Base-by-base conservation (phyloP, 92 coral and sea anemone species). In the Parazoanthus swiftii region DNA sequence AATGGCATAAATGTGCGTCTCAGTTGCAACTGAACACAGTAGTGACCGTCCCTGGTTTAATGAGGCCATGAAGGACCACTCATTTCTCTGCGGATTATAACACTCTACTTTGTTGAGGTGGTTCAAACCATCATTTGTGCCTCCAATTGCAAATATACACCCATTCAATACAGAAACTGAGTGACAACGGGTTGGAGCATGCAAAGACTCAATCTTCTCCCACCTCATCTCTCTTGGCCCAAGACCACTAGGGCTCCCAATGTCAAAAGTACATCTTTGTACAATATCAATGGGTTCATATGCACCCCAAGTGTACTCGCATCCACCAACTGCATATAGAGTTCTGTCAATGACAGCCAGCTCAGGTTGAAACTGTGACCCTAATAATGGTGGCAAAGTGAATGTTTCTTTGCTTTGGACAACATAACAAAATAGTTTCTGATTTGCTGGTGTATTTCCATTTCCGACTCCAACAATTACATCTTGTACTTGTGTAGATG, bases 41-140 rank as follows among this genome's bases (percentile, higher is more conserved):
- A 84, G 25, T 46, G 87, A 84, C 1, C 87, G 87, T 2, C 87
- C 87, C 16, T 84, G 87, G 77, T 84, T 84, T 35, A 84, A 46
- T 3, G 87, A 70, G 0, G 87, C 87, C 79, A 84, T 84, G 87
- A 84, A 84, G 20, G 87, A 70, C 87, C 87, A 84, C 59, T 84
- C 77, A 42, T 72, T 84, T 72, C 8, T 84, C 46, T 71, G 36
- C 8, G 87, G 87, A 56, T 84, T 84, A 15, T 84, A 84, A 23
- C 87, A 84, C 67, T 84, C 87, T 18, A 84, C 87, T 35, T 84
- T 84, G 42, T 43, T 44, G 5, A 84, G 77, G 63, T 84, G 74
- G 67, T 84, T 84, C 79, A 84, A 71, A 36, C 87, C 87, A 84
- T 84, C 87, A 29, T 84, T 84, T 71, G 87, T 84, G 21, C 87